Base-by-base conservation (phyloP, 2,113 vertebrate species). In the Grallaria varia region DNA sequence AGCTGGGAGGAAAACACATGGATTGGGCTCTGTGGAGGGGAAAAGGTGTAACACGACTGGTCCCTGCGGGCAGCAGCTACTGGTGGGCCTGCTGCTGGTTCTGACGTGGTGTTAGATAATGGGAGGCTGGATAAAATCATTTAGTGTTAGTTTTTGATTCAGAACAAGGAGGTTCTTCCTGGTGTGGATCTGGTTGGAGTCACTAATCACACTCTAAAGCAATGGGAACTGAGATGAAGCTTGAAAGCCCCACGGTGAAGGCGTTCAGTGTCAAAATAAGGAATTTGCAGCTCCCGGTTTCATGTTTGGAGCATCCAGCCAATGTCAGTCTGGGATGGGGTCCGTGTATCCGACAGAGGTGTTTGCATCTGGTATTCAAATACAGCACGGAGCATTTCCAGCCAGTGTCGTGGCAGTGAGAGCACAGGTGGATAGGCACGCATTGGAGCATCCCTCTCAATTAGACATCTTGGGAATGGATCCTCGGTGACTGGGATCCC, bases 241-340 rank as follows among this genome's bases (percentile, higher is more conserved):
- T 86, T 0, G 0, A 18, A 71, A 84, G 12, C 9, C 21, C 3
- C 4, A 0, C 1, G 2, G 18, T 30, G 5, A 72, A 88, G 44
- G 28, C 0, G 0, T 42, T 91, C 17, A 4, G 4, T 21, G 24
- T 52, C 55, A 68, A 58, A 90, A 80, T 39, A 56, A 14, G 63
- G 85, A 35, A 25, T 42, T 9, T 45, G 33, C 24, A 3, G 23
- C 63, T 93, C 50, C 60, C 10, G 6, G 17, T 33, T 60, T 76
- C 2, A 0, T 0, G 2, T 62, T 69, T 8, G 31, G 24, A 71
- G 28, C 28, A 21, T 21, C 37, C 35, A 52, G 49, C 58, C 2
- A 0, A 0, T 3, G 8, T 40, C 19, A 1, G 19, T 27, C 27
- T 39, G 55, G n/a, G 62, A 22, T 28, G 24, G 20, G 35, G 31